These are phyloP conservation scores for Podabrus alpinus DNA, from an alignment of 2,888 invertebrate genomes.

Conservation along the genomic window DNA sequence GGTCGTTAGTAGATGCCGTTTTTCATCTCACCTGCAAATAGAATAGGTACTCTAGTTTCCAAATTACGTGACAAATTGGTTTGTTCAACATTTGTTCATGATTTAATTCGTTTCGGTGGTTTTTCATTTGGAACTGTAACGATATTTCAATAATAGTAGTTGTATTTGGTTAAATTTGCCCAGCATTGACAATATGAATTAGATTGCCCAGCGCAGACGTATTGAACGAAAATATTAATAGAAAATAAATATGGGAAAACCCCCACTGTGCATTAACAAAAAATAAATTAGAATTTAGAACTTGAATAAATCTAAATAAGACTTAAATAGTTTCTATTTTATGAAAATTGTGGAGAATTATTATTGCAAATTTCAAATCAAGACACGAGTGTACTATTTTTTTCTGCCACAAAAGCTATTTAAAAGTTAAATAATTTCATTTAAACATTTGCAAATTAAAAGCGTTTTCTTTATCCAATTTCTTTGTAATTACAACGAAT, in stretches of 20 bases:
- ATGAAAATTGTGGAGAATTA: too few species aligned
- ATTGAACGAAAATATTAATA: too few species aligned
- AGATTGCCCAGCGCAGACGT: too few species aligned
- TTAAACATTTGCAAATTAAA: neutral
- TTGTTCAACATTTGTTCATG: neutral
- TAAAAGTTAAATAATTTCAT: neutral
- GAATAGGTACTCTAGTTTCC: neutral
- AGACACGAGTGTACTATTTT: too few species aligned
- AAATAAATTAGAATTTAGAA: too few species aligned
- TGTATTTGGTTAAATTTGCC: neutral
- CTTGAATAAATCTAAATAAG: too few species aligned
- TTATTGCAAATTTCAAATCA: too few species aligned
- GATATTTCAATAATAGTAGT: neutral
- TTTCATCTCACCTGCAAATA: neutral
- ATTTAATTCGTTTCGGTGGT: neutral
- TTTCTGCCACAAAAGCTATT: neutral
- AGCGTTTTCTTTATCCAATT: neutral
- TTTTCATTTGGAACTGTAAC: neutral
- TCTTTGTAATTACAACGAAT: neutral
- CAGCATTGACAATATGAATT: too few species aligned
- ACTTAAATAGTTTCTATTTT: too few species aligned
- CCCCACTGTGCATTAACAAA: too few species aligned
- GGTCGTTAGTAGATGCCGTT: neutral
- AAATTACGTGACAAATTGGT: neutral
- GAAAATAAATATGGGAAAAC: too few species aligned